These are phyloP conservation scores for Gymnodraco acuticeps DNA, from an alignment of 2,797 vertebrate genomes.

Conservation along the genomic window DNA sequence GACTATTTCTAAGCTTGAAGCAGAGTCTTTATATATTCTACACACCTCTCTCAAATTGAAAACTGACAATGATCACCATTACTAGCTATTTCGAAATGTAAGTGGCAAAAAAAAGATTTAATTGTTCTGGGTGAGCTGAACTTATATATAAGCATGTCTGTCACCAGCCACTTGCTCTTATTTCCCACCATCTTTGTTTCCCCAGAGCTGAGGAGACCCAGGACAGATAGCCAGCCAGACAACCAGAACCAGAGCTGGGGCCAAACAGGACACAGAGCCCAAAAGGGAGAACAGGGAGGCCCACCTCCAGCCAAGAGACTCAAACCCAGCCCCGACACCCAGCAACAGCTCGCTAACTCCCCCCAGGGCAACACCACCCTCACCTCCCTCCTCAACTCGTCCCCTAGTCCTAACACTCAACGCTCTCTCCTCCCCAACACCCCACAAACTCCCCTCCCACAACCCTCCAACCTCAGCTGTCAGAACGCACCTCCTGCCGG, in stretches of 20 bases:
- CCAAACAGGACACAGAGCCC: conserved; percentile 73
- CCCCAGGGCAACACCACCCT: conserved; percentile 83
- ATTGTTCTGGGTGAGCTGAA: background rate
- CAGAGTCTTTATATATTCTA: background rate
- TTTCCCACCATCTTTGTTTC: conserved; percentile 28
- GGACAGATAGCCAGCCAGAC: conserved; percentile 85
- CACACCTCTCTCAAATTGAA: background rate
- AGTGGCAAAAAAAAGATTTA: background rate
- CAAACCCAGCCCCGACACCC: conserved; percentile 92
- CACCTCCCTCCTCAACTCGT: conserved; percentile 83
- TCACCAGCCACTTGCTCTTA: background rate
- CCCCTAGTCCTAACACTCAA: conserved; percentile 77
- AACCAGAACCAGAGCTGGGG: conserved; percentile 76
- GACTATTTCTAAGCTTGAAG: too few relatives aligned
- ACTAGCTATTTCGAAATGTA: background rate
- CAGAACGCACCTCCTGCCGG: conserved; percentile 80
- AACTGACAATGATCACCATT: background rate
- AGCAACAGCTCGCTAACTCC: conserved; percentile 91
- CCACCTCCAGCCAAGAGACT: conserved; percentile 96
- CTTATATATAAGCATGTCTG: background rate
- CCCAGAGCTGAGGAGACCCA: conserved; percentile 92
- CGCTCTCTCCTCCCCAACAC: conserved; percentile 82
- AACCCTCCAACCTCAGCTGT: conserved; percentile 87
- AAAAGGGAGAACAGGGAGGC: conserved; percentile 84
- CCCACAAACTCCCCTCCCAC: conserved; percentile 69